Percentiles rank a stretch among this genome's conserved stretches.
Conservation (phyloP, 2,113 vertebrate genomes). For the Anser brachyrhynchus region DNA sequence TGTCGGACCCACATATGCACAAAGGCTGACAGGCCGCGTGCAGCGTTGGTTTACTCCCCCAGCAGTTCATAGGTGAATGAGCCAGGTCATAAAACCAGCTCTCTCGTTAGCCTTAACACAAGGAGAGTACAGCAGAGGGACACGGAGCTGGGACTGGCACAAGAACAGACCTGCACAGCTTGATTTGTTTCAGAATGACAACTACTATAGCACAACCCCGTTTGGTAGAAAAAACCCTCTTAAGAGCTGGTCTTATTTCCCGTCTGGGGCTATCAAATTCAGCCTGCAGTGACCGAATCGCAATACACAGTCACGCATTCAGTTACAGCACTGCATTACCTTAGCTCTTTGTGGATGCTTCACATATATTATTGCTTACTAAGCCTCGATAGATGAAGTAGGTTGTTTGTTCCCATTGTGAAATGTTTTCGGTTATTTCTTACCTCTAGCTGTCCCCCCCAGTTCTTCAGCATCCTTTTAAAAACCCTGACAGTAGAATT, state of each 20-base stretch:
- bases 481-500: neutral
- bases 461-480: neutral
- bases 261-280: neutral
- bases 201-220: neutral
- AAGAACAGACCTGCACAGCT: neutral
- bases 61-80: neutral
- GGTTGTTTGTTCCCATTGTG: neutral
- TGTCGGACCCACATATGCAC: neutral
- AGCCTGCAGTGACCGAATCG: neutral
- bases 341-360: neutral
- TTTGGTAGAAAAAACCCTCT: neutral
- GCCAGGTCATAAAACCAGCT: neutral
- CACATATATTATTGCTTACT: neutral
- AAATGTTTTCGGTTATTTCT: neutral
- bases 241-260: neutral
- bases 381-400: neutral
- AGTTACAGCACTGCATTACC: neutral
- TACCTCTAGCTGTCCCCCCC: neutral
- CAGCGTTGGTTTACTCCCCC: neutral
- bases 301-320: neutral
- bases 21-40: neutral
- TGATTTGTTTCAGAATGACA: neutral
- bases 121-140: neutral
- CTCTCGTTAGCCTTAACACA: neutral
- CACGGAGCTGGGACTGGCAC: neutral